These are phyloP conservation scores for Eupeodes latifasciatus DNA, from an alignment of 2,888 invertebrate species.

Conservation along the genomic window DNA sequence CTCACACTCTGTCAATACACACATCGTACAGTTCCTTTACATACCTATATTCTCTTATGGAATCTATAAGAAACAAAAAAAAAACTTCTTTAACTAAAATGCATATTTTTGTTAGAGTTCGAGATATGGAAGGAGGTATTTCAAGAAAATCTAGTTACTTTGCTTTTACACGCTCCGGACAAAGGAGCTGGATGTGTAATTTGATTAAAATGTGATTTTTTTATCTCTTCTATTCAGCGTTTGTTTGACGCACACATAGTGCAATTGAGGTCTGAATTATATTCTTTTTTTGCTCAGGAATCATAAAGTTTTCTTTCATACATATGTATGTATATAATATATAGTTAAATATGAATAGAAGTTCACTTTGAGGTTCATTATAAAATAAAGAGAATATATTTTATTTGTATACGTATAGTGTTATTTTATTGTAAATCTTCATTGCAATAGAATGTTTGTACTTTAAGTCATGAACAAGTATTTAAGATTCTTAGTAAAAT, in stretches of 20 bases:
- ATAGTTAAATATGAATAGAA: neutral
- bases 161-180: conserved; percentile 19
- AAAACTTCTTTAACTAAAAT: neutral
- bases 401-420: no score
- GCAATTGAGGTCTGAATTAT: neutral
- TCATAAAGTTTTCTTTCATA: neutral
- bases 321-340: neutral
- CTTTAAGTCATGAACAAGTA: no score
- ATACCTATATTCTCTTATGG: neutral
- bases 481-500: no score
- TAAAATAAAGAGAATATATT: neutral
- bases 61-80: conserved; percentile 7
- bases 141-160: conserved; percentile 42
- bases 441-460: no score
- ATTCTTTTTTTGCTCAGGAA: neutral
- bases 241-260: conserved; percentile 14
- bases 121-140: conserved; percentile 13
- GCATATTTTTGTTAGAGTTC: conserved; percentile 29
- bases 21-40: no score
- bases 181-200: conserved; percentile 52
- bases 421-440: no score
- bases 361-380: conserved; percentile 6
- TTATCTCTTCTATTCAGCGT: neutral
- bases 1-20: neutral
- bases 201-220: conserved; percentile 59